Evolutionary conservation across 2,113 vertebrate genomes (phyloP), one percentile per base, ranked within the genome.

Genomic region (Pogona vitticeps): DNA sequence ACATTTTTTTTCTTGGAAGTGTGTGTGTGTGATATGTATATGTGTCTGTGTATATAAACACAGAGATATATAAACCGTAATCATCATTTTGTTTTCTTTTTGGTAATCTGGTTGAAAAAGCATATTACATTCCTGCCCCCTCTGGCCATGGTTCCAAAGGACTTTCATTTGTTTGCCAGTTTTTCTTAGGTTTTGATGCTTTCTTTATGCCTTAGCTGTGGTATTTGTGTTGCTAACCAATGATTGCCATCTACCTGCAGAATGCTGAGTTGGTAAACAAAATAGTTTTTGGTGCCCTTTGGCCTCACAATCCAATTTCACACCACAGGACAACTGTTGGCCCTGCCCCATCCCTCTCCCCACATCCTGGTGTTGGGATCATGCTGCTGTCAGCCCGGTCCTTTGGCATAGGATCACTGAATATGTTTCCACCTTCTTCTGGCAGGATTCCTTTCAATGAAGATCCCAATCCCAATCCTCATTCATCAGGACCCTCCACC

Each of bases 361-460:
- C 86, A 91, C 90, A 92, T 93, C 95, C 95, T 94, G 93, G 92
- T 96, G 93, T 94, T 94, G 92, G 96, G 96, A 96, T 95, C 97
- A 96, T 96, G 96, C 95, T 96, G 95, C 93, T 95, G 85, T 92
- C 94, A 84, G 93, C 93, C 92, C 90, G 88, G 91, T 95, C 94
- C 96, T 95, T 93, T 95, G 94, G 94, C 94, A 95, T 95, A 96
- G 96, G 96, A 96, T 95, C 95, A 94, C 95, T 97, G 96, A 98
- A 97, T 98, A 95, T 98, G 95, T 97, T 97, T 98, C 97, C 98
- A 97, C 97, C 97, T 98, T 98, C 97, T 98, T 97, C 98, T 98
- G 97, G 98, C 98, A 99, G 99, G 98, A 97, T 97, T 95, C 97
- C 98, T 96, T 99, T 99, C 98, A 98, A 95, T 98, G 99, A 99